Evolutionary conservation across 2,797 vertebrate genomes (phyloP).

Genomic region (Phataginus tetradactyla): DNA sequence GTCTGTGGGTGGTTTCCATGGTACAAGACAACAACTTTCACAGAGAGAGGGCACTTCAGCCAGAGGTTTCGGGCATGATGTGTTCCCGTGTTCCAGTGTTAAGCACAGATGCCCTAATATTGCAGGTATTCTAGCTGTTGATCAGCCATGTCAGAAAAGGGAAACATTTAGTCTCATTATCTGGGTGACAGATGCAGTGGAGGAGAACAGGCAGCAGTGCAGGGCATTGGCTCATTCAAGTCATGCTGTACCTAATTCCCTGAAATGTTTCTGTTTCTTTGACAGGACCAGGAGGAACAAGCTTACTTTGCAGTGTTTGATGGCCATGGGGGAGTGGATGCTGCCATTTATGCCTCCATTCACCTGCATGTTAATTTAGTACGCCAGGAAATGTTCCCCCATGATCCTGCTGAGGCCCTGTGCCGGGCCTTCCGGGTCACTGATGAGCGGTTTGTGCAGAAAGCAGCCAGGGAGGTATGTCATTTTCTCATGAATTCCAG

Average conservation of each 20-base stretch:
- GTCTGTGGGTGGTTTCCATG: conserved; percentile 76
- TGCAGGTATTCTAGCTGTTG: conserved; percentile 56
- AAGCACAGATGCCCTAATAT: conserved; percentile 65
- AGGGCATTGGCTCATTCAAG: not conserved
- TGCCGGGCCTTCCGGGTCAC: conserved; percentile 94
- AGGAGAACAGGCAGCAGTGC: not conserved
- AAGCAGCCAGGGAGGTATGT: conserved; percentile 95
- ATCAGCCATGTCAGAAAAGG: conserved; percentile 4
- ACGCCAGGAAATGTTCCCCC: conserved; percentile 93
- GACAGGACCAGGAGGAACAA: conserved; percentile 98
- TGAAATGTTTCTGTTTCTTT: conserved; percentile 61
- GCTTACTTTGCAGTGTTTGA: conserved; percentile 98
- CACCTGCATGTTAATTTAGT: conserved; percentile 97
- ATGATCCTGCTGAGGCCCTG: conserved; percentile 93
- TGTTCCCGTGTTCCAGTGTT: conserved; percentile 53
- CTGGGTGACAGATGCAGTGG: not conserved
- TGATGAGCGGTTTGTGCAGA: conserved; percentile 96
- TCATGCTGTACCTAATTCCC: not conserved
- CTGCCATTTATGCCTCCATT: conserved; percentile 96
- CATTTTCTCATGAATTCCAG: not conserved
- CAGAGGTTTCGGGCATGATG: conserved; percentile 62
- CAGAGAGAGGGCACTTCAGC: conserved; percentile 63
- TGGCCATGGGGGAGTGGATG: conserved; percentile 97
- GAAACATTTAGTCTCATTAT: conserved; percentile 13
- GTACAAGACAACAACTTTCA: conserved; percentile 67